Conservation (phyloP, 1,140 invertebrate genomes). For the Drosophila tristis region DNA sequence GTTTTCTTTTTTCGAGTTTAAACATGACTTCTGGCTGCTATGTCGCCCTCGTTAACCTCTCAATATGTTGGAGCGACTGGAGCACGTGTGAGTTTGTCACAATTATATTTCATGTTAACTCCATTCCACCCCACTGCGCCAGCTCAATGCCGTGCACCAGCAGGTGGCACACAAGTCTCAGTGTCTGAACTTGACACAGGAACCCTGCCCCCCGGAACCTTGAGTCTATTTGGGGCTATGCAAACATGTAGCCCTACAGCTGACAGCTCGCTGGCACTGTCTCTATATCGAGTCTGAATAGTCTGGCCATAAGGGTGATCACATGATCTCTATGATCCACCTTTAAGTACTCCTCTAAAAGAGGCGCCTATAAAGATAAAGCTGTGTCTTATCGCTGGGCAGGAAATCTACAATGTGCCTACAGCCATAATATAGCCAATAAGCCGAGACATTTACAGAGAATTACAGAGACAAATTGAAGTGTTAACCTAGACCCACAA, state of each 20-base stretch:
- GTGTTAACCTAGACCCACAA: too few relatives aligned
- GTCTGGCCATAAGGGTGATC: not conserved
- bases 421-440: too few relatives aligned
- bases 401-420: not conserved
- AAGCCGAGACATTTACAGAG: too few relatives aligned
- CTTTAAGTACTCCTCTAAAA: too few relatives aligned
- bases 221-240: slow-evolving; percentile 27
- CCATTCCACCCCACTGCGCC: not conserved
- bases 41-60: not conserved
- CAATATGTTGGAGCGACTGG: not conserved
- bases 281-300: not conserved
- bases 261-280: not conserved
- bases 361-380: not conserved
- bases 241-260: not conserved
- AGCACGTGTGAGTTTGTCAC: slow-evolving; percentile 3
- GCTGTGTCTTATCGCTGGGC: not conserved
- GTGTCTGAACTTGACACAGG: slow-evolving; percentile 42
- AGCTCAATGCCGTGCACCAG: slow-evolving; percentile 6
- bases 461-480: too few relatives aligned
- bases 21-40: slow-evolving; percentile 1
- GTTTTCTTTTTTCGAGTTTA: too few relatives aligned
- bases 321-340: too few relatives aligned
- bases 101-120: slow-evolving; percentile 21
- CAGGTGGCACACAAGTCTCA: slow-evolving; percentile 22
- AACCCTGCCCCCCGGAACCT: slow-evolving; percentile 25